These are phyloP conservation scores for Frankliniella intonsa DNA, from an alignment of 2,888 invertebrate species.

Conservation along the genomic window DNA sequence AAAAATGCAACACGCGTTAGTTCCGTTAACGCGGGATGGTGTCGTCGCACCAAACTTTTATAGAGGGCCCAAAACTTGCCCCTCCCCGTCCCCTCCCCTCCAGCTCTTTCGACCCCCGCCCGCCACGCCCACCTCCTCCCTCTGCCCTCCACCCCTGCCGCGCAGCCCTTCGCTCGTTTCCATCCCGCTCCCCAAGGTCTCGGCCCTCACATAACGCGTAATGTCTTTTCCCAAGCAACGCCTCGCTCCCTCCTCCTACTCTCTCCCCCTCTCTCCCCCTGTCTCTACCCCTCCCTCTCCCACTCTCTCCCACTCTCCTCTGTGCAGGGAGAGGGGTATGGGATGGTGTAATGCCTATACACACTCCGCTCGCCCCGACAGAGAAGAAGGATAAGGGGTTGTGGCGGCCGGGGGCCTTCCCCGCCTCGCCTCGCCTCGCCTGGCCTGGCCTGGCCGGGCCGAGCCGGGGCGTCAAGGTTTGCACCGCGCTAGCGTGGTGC, in stretches of 20 bases:
- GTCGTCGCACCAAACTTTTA: neutral
- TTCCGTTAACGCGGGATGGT: neutral
- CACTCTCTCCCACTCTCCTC: too few relatives aligned
- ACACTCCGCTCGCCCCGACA: too few relatives aligned
- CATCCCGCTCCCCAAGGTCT: neutral
- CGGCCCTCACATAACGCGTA: constrained; percentile 1
- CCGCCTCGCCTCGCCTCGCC: neutral
- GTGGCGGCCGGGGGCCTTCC: neutral
- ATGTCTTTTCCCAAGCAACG: neutral
- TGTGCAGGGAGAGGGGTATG: too few relatives aligned
- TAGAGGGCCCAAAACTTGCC: neutral
- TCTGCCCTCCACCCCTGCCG: neutral
- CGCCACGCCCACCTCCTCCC: neutral
- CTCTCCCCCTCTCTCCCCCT: too few relatives aligned
- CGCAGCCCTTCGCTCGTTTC: neutral
- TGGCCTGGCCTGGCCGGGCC: neutral
- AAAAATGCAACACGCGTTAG: neutral
- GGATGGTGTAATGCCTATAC: too few relatives aligned
- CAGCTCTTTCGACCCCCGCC: too few relatives aligned
- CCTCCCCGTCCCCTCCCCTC: neutral
- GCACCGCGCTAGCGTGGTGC: too few relatives aligned
- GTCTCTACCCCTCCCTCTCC: too few relatives aligned
- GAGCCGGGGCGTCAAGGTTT: neutral
- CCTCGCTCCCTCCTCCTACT: too few relatives aligned
- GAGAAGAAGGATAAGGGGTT: too few relatives aligned